Conservation (phyloP, 2,888 invertebrate genomes). For the Laothoe populi region DNA sequence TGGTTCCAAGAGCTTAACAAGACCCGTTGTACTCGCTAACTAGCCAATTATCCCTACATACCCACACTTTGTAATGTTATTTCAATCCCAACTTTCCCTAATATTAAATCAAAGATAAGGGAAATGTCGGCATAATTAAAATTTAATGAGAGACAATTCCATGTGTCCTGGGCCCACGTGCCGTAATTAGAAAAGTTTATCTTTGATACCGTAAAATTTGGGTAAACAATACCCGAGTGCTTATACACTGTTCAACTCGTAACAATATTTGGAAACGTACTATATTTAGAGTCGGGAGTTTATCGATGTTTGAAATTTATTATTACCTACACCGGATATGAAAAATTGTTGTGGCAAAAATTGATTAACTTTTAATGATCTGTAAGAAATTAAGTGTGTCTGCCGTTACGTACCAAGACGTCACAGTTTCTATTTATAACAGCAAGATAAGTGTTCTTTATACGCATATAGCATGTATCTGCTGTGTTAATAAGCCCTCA, state of each 20-base stretch:
- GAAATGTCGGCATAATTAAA: constrained; percentile 18
- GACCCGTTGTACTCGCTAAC: background rate
- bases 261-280: constrained; percentile 6
- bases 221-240: background rate
- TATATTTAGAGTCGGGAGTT: background rate
- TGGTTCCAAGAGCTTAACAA: background rate
- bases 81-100: background rate
- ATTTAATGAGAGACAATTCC: constrained; percentile 9
- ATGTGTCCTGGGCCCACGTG: constrained; percentile 7
- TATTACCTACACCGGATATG: background rate
- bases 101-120: constrained; percentile 16
- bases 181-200: constrained; percentile 24
- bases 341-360: background rate
- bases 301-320: background rate
- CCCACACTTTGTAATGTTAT: background rate
- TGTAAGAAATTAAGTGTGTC: too few relatives aligned
- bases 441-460: too few relatives aligned
- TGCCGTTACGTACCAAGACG: too few relatives aligned
- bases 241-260: background rate
- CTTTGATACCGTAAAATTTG: constrained; percentile 12
- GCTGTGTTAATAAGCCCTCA: too few relatives aligned
- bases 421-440: too few relatives aligned
- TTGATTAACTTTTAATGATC: background rate
- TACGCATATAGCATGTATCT: too few relatives aligned
- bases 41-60: constrained; percentile 14